phyloP scores from a whole-genome alignment of 2,888 invertebrate genomes.

The Oscheius sp. region DNA sequence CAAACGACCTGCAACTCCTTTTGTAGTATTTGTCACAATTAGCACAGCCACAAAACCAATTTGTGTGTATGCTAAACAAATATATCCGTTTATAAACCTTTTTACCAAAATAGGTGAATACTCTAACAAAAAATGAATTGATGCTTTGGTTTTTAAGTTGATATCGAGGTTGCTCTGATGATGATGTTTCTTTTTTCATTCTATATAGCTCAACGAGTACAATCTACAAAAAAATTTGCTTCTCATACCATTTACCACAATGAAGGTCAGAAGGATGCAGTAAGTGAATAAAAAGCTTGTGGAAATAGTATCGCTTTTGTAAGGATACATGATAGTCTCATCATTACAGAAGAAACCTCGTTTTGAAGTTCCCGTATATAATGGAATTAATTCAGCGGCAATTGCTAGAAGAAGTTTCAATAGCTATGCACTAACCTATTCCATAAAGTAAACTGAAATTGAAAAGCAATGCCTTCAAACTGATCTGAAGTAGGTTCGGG shows the following conservation, averaged over 20 bases:
- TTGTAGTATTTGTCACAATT: constrained; percentile 78
- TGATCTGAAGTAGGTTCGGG: constrained; percentile 38
- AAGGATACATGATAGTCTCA: constrained; percentile 50
- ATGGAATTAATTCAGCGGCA: constrained; percentile 40
- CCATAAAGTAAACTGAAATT: constrained; percentile 49
- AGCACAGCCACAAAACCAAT: constrained; percentile 52
- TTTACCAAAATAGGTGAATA: constrained; percentile 48
- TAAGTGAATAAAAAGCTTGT: constrained; percentile 36
- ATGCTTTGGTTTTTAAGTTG: constrained; percentile 48
- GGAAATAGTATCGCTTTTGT: constrained; percentile 39
- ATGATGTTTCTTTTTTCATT: constrained; percentile 39
- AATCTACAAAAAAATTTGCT: constrained; percentile 25
- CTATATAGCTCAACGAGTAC: constrained; percentile 46
- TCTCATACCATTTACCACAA: constrained; percentile 31
- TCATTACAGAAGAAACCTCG: constrained; percentile 59
- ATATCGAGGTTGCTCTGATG: constrained; percentile 38
- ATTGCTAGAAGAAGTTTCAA: constrained; percentile 35
- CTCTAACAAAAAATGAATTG: constrained; percentile 46
- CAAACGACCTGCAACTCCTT: constrained; percentile 88
- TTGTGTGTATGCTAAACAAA: constrained; percentile 50
- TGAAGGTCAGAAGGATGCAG: constrained; percentile 35
- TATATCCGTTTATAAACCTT: no score
- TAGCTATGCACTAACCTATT: constrained; percentile 38
- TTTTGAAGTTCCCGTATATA: constrained; percentile 38
- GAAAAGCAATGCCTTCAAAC: constrained; percentile 37